Base-by-base conservation (phyloP, 1,140 invertebrate species). In the Asobara japonica region DNA sequence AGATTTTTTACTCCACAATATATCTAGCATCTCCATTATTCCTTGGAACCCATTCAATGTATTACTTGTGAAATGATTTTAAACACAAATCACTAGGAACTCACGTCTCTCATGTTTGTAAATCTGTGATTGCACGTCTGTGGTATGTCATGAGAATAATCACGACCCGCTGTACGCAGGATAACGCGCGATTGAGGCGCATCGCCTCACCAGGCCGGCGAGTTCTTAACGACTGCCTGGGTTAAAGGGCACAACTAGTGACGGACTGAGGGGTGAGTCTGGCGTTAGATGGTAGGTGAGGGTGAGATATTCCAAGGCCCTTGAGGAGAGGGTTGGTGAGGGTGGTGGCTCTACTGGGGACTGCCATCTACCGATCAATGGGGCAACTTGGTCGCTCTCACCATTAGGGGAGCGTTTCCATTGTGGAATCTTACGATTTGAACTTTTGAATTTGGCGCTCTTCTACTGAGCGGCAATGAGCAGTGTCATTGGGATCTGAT, bases 161-260 rank as follows among this genome's bases (percentile, higher is more conserved):
- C 10, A 65, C 22, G 51, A 56, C 51, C 51, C 51, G 51, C 51
- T 56, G 51, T 56, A 27, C 18, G 51, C 51, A 56, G 51, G 51
- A 56, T 18, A 74, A 75, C 65, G 67, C 74, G 77, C 77, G 74
- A 67, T 64, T 76, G 73, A 83, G 81, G 76, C 78, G 82, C 84
- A 85, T 84, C 80, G 83, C 83, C 83, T 77, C 78, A 75, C 73
- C 77, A 75, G 79, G 78, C 78, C 81, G 81, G 78, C 81, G 78
- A 77, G 80, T 80, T 82, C 79, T 82, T 84, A 81, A 82, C 83
- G 80, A 85, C 83, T 85, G 83, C 71, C 78, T 75, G 72, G 76
- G 62, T 60, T 62, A 30, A 69, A 75, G 67, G 77, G 31, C 71
- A 78, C 74, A 77, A 45, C 33, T 48, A 68, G 18, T 25, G 76